Conservation (phyloP, 2,888 invertebrate species). For the Cryptus viduatorius region DNA sequence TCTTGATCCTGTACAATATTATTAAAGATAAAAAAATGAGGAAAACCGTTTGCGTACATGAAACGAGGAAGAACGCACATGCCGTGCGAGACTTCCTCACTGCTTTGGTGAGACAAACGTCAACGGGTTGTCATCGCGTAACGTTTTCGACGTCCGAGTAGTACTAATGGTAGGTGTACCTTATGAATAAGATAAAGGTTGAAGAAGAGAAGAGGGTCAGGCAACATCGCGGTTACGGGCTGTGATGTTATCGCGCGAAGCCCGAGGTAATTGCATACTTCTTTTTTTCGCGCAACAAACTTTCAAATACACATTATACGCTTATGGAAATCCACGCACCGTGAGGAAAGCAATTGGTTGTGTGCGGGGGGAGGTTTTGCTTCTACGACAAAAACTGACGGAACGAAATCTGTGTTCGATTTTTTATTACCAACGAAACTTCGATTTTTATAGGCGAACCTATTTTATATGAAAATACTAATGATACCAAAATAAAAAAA, state of each 20-base stretch:
- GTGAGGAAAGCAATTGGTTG: constrained; percentile 5
- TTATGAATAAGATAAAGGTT: constrained; percentile 25
- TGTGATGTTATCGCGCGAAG: constrained; percentile 59
- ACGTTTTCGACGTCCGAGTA: neutral
- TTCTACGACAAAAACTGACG: constrained; percentile 1
- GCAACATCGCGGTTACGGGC: constrained; percentile 50
- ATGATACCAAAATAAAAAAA: too few species aligned
- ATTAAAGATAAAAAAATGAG: neutral
- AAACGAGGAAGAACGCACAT: neutral
- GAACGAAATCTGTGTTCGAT: neutral
- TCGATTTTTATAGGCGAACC: too few species aligned
- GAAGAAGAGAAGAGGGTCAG: constrained; percentile 59
- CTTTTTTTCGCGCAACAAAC: constrained; percentile 46
- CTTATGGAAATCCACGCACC: constrained; percentile 31
- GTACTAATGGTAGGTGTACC: constrained; percentile 8
- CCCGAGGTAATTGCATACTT: constrained; percentile 57
- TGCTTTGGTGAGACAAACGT: constrained; percentile 24
- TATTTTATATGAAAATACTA: too few species aligned
- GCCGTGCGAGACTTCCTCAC: constrained; percentile 8
- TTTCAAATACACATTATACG: constrained; percentile 47
- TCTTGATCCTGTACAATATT: neutral
- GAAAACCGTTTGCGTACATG: neutral
- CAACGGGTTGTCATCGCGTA: constrained; percentile 60
- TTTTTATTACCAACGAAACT: neutral
- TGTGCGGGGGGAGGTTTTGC: neutral